Evolutionary conservation across 2,113 vertebrate genomes (phyloP), one percentile per base, ranked within the genome.

Genomic region (Chaetodon auriga): DNA sequence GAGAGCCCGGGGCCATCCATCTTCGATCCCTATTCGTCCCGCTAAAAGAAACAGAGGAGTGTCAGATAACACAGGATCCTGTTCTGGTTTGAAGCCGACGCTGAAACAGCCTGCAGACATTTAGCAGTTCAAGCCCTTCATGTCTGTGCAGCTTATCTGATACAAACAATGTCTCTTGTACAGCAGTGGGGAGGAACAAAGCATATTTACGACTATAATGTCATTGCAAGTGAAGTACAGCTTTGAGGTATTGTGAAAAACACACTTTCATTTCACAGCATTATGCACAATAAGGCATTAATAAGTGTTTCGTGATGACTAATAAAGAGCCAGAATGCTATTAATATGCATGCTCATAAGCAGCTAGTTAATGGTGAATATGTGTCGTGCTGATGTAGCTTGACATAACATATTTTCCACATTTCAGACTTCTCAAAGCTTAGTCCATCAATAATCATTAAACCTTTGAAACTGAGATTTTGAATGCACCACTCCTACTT

Each of bases 1-100:
- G 49, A 61, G 61, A 46, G 78, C 66, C 53, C 2, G 69, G 43
- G 72, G 81, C 68, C 74, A 81, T 88, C 86, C 53, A 81, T 88
- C 90, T 85, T 84, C 45, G 1, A 61, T 61, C 77, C 72, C 61
- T 7, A 7, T 35, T 58, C 15, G 46, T 58, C 83, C 64, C 48
- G 6, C 60, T 19, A 12, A 79, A 75, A 83, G 51, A 80, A 81
- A 70, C 25, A 11, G 21, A 8, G 66, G 21, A 64, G 86, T 41
- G 19, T 90, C 84, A 69, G 75, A 72, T 83, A 75, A 75, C 79
- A 68, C n/a, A 60, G 21, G 45, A 71, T 70, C 7, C 19, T 81
- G 41, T 16, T 81, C 58, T 79, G 75, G 78, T 53, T 84, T 53
- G 58, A 30, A 46, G 36, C 41, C n/a, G 5, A 76, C 7, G 21